Percentiles rank a stretch among this genome's conserved stretches.
Evolutionary conservation across 2,113 vertebrate species (phyloP).

Genomic region (Sula dactylatra): DNA sequence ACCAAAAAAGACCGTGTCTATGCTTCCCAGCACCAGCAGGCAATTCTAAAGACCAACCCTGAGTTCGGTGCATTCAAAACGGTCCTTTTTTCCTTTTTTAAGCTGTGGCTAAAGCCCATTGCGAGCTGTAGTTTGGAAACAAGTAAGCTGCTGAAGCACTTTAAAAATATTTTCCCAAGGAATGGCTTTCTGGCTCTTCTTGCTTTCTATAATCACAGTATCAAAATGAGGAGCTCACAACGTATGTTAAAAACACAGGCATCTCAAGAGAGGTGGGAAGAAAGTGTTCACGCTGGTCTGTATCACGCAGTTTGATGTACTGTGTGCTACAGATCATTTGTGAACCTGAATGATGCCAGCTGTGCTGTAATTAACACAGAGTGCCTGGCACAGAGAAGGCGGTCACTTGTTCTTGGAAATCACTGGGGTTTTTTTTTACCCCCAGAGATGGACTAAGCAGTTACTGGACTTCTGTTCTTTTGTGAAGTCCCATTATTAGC

Average conservation of each 20-base stretch:
- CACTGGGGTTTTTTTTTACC: background rate
- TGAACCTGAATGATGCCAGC: background rate
- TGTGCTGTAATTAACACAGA: constrained; percentile 18
- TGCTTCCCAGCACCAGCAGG: background rate
- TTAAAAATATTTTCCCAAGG: background rate
- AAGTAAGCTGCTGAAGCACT: background rate
- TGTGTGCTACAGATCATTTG: background rate
- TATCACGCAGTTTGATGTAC: background rate
- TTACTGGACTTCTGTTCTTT: background rate
- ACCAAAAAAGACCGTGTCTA: background rate
- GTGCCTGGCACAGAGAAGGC: background rate
- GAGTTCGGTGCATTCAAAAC: background rate
- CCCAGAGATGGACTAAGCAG: background rate
- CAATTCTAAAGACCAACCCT: background rate
- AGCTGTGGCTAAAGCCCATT: background rate
- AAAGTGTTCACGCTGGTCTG: background rate
- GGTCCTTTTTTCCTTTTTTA: background rate
- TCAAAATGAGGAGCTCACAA: background rate
- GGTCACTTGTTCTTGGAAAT: constrained; percentile 24
- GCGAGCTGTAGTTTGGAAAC: background rate
- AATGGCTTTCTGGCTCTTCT: background rate
- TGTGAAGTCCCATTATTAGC: background rate
- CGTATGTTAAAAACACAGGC: background rate
- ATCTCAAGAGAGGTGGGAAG: background rate
- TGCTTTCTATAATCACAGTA: background rate